These are phyloP conservation scores for Coecobrya sp. DNA, from an alignment of 2,888 invertebrate species.

Conservation along the genomic window DNA sequence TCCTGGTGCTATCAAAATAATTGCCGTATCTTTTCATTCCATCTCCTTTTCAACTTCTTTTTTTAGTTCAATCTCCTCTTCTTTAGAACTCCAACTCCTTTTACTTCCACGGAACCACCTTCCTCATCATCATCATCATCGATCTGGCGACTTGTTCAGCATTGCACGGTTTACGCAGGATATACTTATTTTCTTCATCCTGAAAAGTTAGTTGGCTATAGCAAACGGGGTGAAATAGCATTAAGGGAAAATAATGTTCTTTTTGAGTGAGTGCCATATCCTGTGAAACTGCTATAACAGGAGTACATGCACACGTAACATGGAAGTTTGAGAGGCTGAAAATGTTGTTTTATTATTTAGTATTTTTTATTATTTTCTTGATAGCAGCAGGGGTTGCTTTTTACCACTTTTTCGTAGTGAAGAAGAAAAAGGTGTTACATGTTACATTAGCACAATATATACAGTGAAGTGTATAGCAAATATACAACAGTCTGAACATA, in stretches of 20 bases:
- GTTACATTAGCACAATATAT: constrained; percentile 67
- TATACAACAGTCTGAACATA: neutral
- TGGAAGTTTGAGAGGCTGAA: constrained; percentile 45
- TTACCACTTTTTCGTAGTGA: constrained; percentile 59
- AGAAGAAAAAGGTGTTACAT: constrained; percentile 72
- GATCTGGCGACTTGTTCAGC: constrained; percentile 29
- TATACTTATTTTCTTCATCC: constrained; percentile 47
- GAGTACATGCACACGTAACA: constrained; percentile 24
- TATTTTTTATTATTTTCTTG: constrained; percentile 72
- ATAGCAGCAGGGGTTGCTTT: constrained; percentile 76
- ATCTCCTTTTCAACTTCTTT: constrained; percentile 71
- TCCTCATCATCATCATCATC: constrained; percentile 42
- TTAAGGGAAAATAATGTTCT: constrained; percentile 52
- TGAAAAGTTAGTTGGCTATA: neutral
- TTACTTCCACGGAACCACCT: constrained; percentile 54
- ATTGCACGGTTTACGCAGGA: constrained; percentile 80
- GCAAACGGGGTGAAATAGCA: neutral
- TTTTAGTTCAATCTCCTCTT: constrained; percentile 59
- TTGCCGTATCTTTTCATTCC: constrained; percentile 85
- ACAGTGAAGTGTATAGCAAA: constrained; percentile 18
- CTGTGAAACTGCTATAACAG: constrained; percentile 51
- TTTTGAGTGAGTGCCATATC: constrained; percentile 71
- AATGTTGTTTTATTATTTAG: constrained; percentile 64
- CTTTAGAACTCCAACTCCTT: constrained; percentile 50
- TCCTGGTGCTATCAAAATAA: constrained; percentile 87